Evolutionary conservation across 2,113 vertebrate genomes (phyloP).

Genomic region (Lepidothrix coronata): DNA sequence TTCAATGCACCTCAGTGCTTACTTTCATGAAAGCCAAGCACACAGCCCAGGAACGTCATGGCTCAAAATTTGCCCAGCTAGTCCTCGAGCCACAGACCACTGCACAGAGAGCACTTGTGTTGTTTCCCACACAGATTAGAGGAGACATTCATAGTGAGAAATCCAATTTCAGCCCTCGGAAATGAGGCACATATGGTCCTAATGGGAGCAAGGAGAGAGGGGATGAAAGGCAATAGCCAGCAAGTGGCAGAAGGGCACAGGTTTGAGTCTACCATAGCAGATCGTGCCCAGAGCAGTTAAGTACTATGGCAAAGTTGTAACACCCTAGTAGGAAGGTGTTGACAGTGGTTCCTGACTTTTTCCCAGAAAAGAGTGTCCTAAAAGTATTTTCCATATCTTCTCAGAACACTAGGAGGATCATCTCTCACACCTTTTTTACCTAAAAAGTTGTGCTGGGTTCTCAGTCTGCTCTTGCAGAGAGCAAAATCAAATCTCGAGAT

Average conservation of each 20-base stretch:
- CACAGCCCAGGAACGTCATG: accelerated
- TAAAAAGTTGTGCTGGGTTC: neutral
- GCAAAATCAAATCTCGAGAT: neutral
- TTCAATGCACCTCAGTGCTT: neutral
- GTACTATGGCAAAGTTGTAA: neutral
- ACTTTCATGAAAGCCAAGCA: neutral
- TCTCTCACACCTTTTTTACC: neutral
- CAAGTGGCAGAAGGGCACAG: neutral
- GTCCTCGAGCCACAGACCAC: neutral
- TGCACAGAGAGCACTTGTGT: neutral
- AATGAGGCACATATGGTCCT: neutral
- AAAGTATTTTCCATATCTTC: neutral
- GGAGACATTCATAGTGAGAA: neutral
- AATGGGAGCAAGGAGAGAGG: neutral
- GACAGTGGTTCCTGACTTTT: neutral
- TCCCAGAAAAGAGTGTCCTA: neutral
- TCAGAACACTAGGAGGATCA: neutral
- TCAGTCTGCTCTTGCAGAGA: neutral
- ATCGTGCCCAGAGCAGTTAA: neutral
- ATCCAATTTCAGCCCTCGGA: neutral
- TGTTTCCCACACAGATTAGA: neutral
- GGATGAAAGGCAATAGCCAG: neutral
- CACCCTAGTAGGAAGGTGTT: neutral
- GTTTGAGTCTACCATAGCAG: neutral
- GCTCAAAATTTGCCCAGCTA: neutral